phyloP scores from a whole-genome alignment of 37 sponge, comb jelly and placozoan species.

The Lycopodina hypogea region DNA sequence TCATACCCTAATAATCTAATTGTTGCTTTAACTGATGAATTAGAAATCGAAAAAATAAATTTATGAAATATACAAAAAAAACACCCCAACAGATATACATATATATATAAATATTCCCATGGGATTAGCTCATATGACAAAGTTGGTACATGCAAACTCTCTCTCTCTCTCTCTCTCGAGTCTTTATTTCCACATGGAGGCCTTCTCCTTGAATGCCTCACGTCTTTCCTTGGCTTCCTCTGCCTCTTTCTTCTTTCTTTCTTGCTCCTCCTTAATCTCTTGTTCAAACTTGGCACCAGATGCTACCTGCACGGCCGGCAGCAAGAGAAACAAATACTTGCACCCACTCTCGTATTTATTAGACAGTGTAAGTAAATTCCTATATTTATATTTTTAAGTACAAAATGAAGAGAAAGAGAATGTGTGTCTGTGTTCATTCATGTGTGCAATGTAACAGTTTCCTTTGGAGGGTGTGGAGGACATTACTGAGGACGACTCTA shows the following conservation, averaged over 20 bases:
- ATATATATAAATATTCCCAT: too few species aligned
- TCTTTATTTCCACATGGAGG: slow-evolving; percentile 66
- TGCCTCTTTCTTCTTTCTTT: slow-evolving; percentile 79
- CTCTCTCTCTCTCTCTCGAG: too few species aligned
- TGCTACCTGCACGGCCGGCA: slow-evolving; percentile 8
- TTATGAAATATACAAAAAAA: too few species aligned
- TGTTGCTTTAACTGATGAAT: too few species aligned
- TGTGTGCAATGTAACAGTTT: too few species aligned
- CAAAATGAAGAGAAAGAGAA: background rate
- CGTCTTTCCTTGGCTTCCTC: slow-evolving; percentile 68
- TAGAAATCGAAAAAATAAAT: too few species aligned
- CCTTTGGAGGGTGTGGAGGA: too few species aligned
- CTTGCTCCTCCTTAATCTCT: slow-evolving; percentile 89
- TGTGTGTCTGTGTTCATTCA: too few species aligned
- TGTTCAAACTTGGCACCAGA: slow-evolving; percentile 77
- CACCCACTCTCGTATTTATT: background rate
- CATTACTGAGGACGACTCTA: too few species aligned
- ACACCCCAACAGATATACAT: too few species aligned
- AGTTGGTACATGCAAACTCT: background rate
- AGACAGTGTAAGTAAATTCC: background rate
- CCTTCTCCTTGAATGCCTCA: slow-evolving; percentile 90
- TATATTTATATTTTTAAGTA: background rate
- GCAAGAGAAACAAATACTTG: background rate
- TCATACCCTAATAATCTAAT: too few species aligned
- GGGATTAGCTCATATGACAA: too few species aligned